These are phyloP conservation scores for Pseudorectes ferrugineus DNA, from an alignment of 2,113 vertebrate species.

Conservation along the genomic window DNA sequence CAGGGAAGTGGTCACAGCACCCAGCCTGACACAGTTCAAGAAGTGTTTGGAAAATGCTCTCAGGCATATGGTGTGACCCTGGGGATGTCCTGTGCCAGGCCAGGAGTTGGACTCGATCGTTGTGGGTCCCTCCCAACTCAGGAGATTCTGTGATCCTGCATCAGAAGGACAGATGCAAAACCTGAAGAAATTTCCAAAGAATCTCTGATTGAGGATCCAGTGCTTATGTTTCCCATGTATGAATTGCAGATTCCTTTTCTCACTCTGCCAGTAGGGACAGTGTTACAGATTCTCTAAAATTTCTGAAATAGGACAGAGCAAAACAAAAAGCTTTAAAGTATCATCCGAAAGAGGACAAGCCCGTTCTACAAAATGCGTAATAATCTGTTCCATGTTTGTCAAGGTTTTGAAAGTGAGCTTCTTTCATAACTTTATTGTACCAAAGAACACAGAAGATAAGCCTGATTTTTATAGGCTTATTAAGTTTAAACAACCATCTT, in stretches of 20 bases:
- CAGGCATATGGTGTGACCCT: not conserved
- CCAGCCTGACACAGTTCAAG: not conserved
- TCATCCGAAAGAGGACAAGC: not conserved
- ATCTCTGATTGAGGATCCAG: not conserved
- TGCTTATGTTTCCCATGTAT: not conserved
- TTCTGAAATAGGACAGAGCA: not conserved
- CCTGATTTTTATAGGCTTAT: not conserved
- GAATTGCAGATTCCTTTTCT: not conserved
- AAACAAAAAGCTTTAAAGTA: not conserved
- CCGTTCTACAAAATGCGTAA: not conserved
- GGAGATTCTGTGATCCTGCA: not conserved
- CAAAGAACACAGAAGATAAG: not conserved
- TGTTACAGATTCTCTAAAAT: not conserved
- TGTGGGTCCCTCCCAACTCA: not conserved
- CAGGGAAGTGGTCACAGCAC: not conserved
- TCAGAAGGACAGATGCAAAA: not conserved
- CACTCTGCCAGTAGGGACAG: not conserved
- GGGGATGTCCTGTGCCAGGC: not conserved
- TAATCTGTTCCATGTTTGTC: not conserved
- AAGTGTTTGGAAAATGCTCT: fast-evolving
- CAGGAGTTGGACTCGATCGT: fast-evolving
- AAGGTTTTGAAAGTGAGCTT: not conserved
- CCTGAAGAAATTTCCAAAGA: not conserved
- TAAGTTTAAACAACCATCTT: not conserved
- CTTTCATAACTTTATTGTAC: not conserved